Evolutionary conservation across 1,140 invertebrate genomes (phyloP).

Genomic region (Magallana angulata): DNA sequence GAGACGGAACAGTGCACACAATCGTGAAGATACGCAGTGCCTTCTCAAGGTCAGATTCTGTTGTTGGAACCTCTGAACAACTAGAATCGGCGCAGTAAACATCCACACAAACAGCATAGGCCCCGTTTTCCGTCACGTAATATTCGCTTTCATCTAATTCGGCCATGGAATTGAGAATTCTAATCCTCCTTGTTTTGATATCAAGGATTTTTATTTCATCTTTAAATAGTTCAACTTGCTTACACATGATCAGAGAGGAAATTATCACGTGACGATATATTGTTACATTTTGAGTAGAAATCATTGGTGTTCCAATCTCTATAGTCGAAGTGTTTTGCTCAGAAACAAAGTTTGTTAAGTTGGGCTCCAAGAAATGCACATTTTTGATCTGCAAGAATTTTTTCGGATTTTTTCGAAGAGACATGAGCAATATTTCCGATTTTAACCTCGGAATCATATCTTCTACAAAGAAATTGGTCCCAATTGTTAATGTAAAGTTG

Average conservation of each 20-base stretch:
- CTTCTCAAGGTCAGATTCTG: neutral
- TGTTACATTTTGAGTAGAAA: neutral
- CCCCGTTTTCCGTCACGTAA: neutral
- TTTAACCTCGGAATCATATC: neutral
- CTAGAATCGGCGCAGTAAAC: neutral
- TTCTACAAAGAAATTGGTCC: conserved; percentile 9
- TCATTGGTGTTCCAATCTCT: neutral
- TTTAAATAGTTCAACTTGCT: conserved; percentile 7
- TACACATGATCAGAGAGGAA: neutral
- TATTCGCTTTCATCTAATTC: neutral
- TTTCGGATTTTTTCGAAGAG: neutral
- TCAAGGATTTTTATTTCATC: neutral
- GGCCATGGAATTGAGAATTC: neutral
- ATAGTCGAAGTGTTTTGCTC: neutral
- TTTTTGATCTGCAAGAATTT: neutral
- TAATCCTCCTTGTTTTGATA: neutral
- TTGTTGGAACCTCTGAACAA: neutral
- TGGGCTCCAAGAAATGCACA: neutral
- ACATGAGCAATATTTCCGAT: neutral
- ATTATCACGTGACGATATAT: neutral
- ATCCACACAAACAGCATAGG: neutral
- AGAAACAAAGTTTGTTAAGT: neutral
- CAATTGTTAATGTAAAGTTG: neutral
- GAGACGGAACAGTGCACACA: neutral
- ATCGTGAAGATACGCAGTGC: conserved; percentile 13